Base-by-base conservation (phyloP, 2,888 invertebrate genomes). In the Cancer borealis region DNA sequence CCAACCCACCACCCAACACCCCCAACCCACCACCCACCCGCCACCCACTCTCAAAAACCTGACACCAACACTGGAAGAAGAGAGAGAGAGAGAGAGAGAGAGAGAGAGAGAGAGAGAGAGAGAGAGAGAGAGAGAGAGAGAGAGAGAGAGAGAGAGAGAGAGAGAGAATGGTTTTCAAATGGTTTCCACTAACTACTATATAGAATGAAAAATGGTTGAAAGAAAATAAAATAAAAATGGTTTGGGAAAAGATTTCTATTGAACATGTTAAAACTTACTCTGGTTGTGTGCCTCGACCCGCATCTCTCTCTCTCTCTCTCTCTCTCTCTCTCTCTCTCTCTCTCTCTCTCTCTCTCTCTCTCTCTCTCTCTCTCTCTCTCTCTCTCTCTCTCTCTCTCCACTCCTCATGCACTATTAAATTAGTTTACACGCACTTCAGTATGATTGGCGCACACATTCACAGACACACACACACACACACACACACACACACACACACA, bases 401-500 rank as follows among this genome's bases (percentile, higher is more conserved):
- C 30, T 30, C 30, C 79, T 79, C 30, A 30, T 30, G 79, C 79
- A 30, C 79, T 12, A 30, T 30, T 8, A 79, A 79, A 79, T 79
- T 79, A 79, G 79, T 79, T 79, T 79, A 8, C 79, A 30, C 79
- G 79, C 12, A 79, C 79, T 79, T 79, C 26, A 30, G 79, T 30
- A 30, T 79, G 30, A 79, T 30, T 79, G 30, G 79, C 79, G 66
- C 66, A 3, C 54, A 54, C 54, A 54, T 10, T 10, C 54, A 8
- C 66, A 21, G 17, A 21, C 66, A 79, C 79, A 79, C 89, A 49
- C 89, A 89, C 89, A 89, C 89, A 89, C 89, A 89, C 89, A 89
- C 89, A 89, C 89, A 89, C 89, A 89, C 89, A 89, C 89, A 89
- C 89, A 89, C 89, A 89, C 89, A 88, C 88, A 88, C 88, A 66